Evolutionary conservation across 2,113 vertebrate genomes (phyloP), one percentile per base, ranked within the genome.

Genomic region (Rhabdornis inornatus): DNA sequence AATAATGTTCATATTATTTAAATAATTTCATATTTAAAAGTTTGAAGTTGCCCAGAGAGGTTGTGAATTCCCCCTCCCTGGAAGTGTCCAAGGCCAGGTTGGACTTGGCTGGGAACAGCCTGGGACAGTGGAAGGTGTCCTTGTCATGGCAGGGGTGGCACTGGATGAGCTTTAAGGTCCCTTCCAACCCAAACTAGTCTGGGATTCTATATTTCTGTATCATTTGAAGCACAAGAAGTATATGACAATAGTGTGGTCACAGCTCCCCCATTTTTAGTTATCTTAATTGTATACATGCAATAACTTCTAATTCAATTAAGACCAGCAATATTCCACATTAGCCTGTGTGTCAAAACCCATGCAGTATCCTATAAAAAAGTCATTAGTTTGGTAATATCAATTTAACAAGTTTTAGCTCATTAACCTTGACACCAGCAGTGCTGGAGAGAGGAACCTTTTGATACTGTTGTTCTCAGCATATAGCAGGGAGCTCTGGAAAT

Each of bases 351-450:
- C 96, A 95, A 92, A 97, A 96, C 95, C 72, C 53, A 82, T 94
- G 63, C 91, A 94, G 69, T 65, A 71, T 85, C 92, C 89, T 86
- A 95, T 92, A 87, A 91, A 96, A 96, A 95, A 88, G 72, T 50
- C 80, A 75, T 97, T 97, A 95, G 83, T 96, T 97, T 94, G 87
- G 63, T 95, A 95, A 93, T 96, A 96, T 55, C 55, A 96, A 76
- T 97, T 96, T 95, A 97, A 91, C 75, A 97, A 96, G 66, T 97
- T 97, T 96, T 96, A 96, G 78, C 80, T 97, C 91, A 97, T 95
- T 97, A 96, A 96, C 75, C 75, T 96, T 97, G 84, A 91, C 90
- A 97, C 77, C 59, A 96, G 89, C 77, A 87, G 68, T 79, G 68
- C 85, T 95, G 83, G 35, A 83, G 78, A 96, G 72, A 86, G 96